Base-by-base conservation (phyloP, 2,113 vertebrate genomes). In the Thalassoma bifasciatum region DNA sequence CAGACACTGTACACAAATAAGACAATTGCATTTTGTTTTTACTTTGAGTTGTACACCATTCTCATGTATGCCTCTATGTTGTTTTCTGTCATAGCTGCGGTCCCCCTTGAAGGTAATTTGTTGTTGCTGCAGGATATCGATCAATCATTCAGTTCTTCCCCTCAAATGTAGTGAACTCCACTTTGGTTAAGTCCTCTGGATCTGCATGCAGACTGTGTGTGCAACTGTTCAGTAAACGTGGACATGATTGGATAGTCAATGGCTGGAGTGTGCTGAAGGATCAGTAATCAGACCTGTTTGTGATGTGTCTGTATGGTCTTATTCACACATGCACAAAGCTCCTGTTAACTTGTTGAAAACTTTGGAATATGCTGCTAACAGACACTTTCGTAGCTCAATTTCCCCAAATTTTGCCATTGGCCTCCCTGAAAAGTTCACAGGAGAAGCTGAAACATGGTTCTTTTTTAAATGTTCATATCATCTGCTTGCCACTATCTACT, bases 281-380 rank as follows among this genome's bases (percentile, higher is more conserved):
- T 62, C 60, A 75, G 46, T 19, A 60, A 24, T 70, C 52, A 63
- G 46, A 23, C 26, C 16, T 68, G 51, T 54, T 38, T 50, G 69
- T 3, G 5, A 53, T 66, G 19, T 51, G 59, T 37, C 22, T 36
- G 49, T 49, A 68, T 66, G 56, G 30, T 6, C 30, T 6, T 30
- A 30, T 30, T 6, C 30, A 30, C 30, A 30, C 30, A 30, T 30
- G 30, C 6, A 6, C 30, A 30, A 30, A 30, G 30, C 30, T 6
- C 6, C 30, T 30, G 30, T 4, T 4, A 30, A 30, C 30, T 30
- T 30, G 30, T 30, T 30, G 30, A 30, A 30, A 30, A 6, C 3
- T 30, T 30, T 30, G 30, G 30, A 30, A 30, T 4, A 30, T 3
- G 30, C 3, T 30, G 30, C 30, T 30, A 30, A 30, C 30, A 30